Evolutionary conservation across 2,888 invertebrate species (phyloP), one percentile per base, ranked within the genome.

Genomic region (Aleiodes leptofemur): DNA sequence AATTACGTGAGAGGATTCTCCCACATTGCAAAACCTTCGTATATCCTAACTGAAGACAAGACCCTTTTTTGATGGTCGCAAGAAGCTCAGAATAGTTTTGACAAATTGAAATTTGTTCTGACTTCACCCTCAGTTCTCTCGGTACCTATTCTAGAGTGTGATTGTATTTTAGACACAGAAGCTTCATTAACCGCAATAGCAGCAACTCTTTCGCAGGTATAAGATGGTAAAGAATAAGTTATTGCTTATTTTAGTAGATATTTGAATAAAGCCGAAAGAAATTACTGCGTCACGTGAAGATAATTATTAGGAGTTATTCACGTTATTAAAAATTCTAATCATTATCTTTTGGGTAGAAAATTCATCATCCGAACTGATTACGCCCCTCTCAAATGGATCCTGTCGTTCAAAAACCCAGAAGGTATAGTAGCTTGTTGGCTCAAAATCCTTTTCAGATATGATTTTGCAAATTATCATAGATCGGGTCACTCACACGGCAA

Each of bases 1-100:
- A 79, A 76, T 61, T 73, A 66, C 14, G 71, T 82, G 6, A 74
- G 72, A 38, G 61, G 76, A 29, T 82, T 78, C 16, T 79, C 81
- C 8, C 29, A 51, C 6, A 74, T 78, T 8, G 77, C 80, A 14
- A 57, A 73, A 74, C 78, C 81, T 0, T 53, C 81, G 3, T 78
- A 78, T 8, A 23, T 56, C 3, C 57, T 81, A 23, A 78, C 79
- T 14, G 76, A 76, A 50, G 76, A 83, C 75, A 66, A 77, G 43
- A 66, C n/a, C 5, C 11, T 53, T 8, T 81, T 76, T 77, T 4
- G 14, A 7, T 80, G 78, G 78, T 59, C 66, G 0, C 29, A 69
- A 7, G 72, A 72, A 23, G 73, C 73, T 31, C 29, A 69, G 38
- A 14, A 9, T 5, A 77, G 76, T 6, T 73, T 78, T 50, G 48